Conservation (phyloP, 2,888 invertebrate species). For the Cacoxenus indagator region DNA sequence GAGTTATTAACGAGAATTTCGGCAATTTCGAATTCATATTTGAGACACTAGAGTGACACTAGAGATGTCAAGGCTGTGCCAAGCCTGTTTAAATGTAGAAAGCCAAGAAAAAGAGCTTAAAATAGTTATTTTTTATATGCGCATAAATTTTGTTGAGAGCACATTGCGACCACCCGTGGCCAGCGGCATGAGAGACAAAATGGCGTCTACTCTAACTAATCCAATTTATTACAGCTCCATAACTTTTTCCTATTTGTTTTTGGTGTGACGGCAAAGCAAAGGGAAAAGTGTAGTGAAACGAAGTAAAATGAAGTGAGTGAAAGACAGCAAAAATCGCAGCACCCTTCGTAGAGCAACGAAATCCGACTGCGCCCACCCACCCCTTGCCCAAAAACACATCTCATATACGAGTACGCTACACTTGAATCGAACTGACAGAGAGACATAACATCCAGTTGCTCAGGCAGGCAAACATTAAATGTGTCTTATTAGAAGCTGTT, state of each 20-base stretch:
- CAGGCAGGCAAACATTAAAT: constrained; percentile 47
- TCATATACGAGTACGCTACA: constrained; percentile 25
- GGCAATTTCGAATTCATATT: background rate
- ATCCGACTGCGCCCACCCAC: background rate
- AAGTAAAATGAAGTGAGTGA: background rate
- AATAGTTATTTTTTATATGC: constrained; percentile 43
- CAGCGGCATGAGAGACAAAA: constrained; percentile 46
- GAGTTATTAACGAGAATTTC: background rate
- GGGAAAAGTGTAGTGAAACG: background rate
- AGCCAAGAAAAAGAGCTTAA: constrained; percentile 37
- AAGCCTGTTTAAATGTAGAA: constrained; percentile 56
- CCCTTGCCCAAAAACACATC: constrained; percentile 1
- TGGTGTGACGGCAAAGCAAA: constrained; percentile 28
- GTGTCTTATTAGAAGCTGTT: constrained; percentile 55
- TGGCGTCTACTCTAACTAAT: constrained; percentile 69
- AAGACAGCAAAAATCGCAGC: constrained; percentile 18
- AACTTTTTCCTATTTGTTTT: constrained; percentile 66
- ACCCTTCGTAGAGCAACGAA: background rate
- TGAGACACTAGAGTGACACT: constrained; percentile 2
- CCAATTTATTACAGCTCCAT: constrained; percentile 70
- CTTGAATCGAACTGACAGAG: constrained; percentile 40
- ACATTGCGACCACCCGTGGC: constrained; percentile 10
- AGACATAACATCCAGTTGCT: no score
- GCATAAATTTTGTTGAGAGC: constrained; percentile 40
- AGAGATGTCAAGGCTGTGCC: constrained; percentile 26